A percentile compares a stretch with the other conserved stretches of the same genome.
These are phyloP conservation scores for Sitta europaea DNA, from an alignment of 2,113 vertebrate species.

Conservation along the genomic window DNA sequence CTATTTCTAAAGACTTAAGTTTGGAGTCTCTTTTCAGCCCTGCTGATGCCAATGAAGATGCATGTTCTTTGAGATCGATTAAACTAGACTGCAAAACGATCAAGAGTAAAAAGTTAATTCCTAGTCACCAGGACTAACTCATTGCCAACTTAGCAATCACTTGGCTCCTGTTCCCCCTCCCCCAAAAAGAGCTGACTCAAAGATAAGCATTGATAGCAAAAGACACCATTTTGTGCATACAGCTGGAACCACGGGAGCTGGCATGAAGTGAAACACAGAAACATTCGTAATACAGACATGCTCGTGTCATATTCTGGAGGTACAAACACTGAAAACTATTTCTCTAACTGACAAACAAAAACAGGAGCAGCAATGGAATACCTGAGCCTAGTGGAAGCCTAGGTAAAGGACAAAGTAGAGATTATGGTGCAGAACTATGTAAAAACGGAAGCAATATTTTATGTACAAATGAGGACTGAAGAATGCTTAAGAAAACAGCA, in stretches of 20 bases:
- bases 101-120: constrained; percentile 64
- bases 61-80: constrained; percentile 97
- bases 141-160: neutral
- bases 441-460: neutral
- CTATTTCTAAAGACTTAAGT: constrained; percentile 97
- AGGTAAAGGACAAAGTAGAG: neutral
- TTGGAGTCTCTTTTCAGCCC: constrained; percentile 97
- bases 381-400: neutral
- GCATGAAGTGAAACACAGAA: neutral
- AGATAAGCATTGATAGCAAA: neutral
- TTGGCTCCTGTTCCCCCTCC: constrained; percentile 35
- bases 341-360: neutral
- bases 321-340: neutral
- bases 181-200: neutral
- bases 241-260: neutral
- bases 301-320: neutral
- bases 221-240: neutral
- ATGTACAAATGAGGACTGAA: neutral
- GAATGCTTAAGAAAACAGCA: neutral
- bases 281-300: neutral
- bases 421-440: neutral
- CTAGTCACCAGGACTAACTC: neutral
- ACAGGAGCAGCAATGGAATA: neutral
- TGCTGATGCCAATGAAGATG: constrained; percentile 93
- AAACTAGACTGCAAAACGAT: constrained; percentile 87